A percentile compares a stretch with the other conserved stretches of the same genome.
Evolutionary conservation across 37 sponge, comb jelly and placozoan species (phyloP).

Genomic region (Theonella swinhoei): DNA sequence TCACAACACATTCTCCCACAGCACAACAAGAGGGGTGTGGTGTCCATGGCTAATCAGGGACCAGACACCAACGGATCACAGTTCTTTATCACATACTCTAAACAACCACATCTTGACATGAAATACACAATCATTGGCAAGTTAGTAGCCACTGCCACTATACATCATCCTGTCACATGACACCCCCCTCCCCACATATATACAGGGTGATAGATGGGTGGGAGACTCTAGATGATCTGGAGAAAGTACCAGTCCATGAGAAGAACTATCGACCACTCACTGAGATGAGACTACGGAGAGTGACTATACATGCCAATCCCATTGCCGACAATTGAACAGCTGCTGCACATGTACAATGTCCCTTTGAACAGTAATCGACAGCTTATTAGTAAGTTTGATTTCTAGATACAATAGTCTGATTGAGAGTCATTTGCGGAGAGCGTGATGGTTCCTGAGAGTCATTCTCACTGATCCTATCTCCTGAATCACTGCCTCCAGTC

Average conservation of each 20-base stretch:
- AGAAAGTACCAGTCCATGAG: constrained; percentile 97
- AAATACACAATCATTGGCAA: constrained; percentile 96
- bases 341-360: too few species aligned
- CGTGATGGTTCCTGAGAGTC: constrained; percentile 41
- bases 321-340: constrained; percentile 71
- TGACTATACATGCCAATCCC: constrained; percentile 98
- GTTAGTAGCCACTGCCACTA: constrained; percentile 52
- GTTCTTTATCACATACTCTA: constrained; percentile 96
- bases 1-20: constrained; percentile 18
- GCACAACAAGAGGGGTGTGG: constrained; percentile 90
- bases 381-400: too few species aligned
- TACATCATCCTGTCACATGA: not conserved
- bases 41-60: constrained; percentile 98
- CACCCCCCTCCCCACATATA: not conserved
- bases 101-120: constrained; percentile 92
- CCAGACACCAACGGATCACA: constrained; percentile 96
- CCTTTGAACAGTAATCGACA: too few species aligned
- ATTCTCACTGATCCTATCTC: constrained; percentile 59
- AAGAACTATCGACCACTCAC: constrained; percentile 86
- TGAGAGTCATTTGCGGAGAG: constrained; percentile 19
- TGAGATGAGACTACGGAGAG: constrained; percentile 84
- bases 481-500: constrained; percentile 51
- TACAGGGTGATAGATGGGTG: constrained; percentile 93
- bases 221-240: constrained; percentile 95
- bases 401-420: not conserved